Conservation (phyloP, 2,888 invertebrate species). For the Pecten maximus region DNA sequence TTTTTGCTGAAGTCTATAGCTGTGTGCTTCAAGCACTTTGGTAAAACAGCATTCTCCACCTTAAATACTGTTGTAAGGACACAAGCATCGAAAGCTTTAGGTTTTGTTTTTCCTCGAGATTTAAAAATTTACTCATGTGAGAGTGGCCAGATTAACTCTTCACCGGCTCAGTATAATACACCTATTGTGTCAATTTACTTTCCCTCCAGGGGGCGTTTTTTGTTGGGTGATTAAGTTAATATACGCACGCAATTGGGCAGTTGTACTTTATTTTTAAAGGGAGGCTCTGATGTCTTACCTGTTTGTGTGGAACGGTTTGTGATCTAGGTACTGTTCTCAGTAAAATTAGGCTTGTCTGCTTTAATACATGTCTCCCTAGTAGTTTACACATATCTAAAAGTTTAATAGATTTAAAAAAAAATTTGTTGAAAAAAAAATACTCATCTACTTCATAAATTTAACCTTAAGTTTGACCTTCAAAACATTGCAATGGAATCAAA, state of each 20-base stretch:
- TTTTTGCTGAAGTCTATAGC: background rate
- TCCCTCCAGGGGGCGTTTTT: slow-evolving; percentile 28
- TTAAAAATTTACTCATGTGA: slow-evolving; percentile 6
- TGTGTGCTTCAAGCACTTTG: background rate
- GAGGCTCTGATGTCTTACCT: background rate
- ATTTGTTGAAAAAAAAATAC: background rate
- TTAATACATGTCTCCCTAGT: no score
- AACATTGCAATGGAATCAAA: background rate
- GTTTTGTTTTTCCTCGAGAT: slow-evolving; percentile 24
- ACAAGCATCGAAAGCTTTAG: background rate
- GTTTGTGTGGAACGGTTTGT: background rate
- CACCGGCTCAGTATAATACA: background rate
- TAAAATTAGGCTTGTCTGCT: background rate
- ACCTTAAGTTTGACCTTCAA: background rate
- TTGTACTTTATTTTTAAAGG: background rate
- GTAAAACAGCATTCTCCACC: background rate
- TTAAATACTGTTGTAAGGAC: background rate
- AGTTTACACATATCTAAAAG: background rate
- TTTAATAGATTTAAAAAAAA: background rate
- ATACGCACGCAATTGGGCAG: slow-evolving; percentile 23
- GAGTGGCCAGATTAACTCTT: background rate
- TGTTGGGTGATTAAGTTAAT: slow-evolving; percentile 16
- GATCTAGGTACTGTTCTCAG: background rate
- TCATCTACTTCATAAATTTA: background rate
- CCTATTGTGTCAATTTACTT: slow-evolving; percentile 2